phyloP scores from a whole-genome alignment of 2,797 vertebrate genomes.

The Xenopus petersii region DNA sequence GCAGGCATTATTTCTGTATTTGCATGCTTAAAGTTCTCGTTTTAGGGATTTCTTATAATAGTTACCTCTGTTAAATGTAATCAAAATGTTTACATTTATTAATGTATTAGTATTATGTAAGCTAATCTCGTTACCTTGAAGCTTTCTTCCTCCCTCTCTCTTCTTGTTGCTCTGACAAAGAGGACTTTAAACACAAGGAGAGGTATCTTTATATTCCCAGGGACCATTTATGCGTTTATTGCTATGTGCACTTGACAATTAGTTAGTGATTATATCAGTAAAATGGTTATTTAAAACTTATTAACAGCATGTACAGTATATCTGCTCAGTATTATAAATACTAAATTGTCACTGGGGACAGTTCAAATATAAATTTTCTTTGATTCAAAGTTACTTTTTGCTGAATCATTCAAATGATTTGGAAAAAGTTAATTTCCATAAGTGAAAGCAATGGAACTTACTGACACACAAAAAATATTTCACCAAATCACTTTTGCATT shows the following conservation, averaged over 20 bases:
- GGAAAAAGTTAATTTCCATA: no score
- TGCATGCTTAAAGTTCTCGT: no score
- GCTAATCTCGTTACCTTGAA: constrained; percentile 6
- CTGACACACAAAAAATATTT: no score
- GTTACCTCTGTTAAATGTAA: no score
- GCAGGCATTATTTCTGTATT: no score
- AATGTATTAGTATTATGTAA: neutral
- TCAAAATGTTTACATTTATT: neutral
- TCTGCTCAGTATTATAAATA: no score
- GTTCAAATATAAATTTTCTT: no score
- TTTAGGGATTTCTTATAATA: no score
- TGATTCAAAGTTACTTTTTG: no score
- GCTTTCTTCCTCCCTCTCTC: neutral
- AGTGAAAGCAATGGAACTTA: no score
- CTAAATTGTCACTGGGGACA: no score
- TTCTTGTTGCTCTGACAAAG: constrained; percentile 12
- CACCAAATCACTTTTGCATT: no score
- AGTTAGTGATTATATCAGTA: constrained; percentile 35
- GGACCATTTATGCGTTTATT: constrained; percentile 2
- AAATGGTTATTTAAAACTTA: constrained; percentile 8
- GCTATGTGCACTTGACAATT: neutral
- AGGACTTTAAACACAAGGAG: constrained; percentile 31
- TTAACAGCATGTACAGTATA: neutral
- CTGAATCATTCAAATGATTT: neutral
- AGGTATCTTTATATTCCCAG: constrained; percentile 30